Percentiles rank a stretch among this genome's conserved stretches.
Conservation (phyloP, 2,113 vertebrate genomes). For the Cyprinodon tularosa region DNA sequence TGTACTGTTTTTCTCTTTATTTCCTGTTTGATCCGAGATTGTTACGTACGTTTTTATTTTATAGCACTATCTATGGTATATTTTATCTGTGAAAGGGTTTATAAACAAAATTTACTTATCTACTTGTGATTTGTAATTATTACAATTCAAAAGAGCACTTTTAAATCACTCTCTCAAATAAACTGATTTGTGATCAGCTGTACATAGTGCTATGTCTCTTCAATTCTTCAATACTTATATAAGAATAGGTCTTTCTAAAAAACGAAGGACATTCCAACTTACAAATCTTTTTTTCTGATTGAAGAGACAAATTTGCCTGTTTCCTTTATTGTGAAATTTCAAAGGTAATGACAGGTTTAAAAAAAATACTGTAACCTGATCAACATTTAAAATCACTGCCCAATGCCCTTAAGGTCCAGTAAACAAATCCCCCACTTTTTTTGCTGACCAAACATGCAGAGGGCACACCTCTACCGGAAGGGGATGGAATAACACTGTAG, state of each 20-base stretch:
- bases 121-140: no score
- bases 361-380: conserved; percentile 48
- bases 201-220: no score
- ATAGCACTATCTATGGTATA: no score
- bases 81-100: no score
- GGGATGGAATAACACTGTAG: conserved; percentile 68
- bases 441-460: conserved; percentile 71
- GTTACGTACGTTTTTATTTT: no score
- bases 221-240: neutral
- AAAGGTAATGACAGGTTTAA: neutral
- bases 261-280: conserved; percentile 21
- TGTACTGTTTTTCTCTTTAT: no score
- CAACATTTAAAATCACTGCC: conserved; percentile 43
- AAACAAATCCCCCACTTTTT: conserved; percentile 71
- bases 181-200: neutral
- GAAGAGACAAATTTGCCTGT: conserved; percentile 23
- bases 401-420: conserved; percentile 52
- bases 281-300: neutral
- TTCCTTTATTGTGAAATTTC: conserved; percentile 10
- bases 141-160: no score
- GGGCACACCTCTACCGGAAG: conserved; percentile 62
- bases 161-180: no score
- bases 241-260: neutral
- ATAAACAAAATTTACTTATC: neutral
- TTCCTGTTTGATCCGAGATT: no score